These are phyloP conservation scores for Strix uralensis DNA, from an alignment of 2,113 vertebrate species.

Conservation along the genomic window DNA sequence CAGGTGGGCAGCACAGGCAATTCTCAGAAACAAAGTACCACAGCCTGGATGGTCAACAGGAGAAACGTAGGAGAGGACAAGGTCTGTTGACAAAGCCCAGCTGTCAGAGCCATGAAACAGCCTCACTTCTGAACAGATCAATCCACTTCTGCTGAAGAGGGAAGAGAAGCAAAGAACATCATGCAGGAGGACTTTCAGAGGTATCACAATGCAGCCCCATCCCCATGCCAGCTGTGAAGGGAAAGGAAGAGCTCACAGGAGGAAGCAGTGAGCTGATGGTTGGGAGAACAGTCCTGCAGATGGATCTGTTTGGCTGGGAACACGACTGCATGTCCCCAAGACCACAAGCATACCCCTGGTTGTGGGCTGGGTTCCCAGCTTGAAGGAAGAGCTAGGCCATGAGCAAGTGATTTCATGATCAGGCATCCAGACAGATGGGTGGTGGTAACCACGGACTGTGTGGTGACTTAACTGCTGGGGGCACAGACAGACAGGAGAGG, in stretches of 20 bases:
- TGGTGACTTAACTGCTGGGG: background rate
- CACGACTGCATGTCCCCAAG: too few species aligned
- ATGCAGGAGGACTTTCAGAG: background rate
- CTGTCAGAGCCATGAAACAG: background rate
- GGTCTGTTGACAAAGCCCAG: background rate
- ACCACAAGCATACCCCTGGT: fast-evolving
- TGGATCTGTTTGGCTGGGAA: background rate
- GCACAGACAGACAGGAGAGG: background rate
- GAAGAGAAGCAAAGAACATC: background rate
- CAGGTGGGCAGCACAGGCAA: background rate
- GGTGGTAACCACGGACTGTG: background rate
- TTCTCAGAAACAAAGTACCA: background rate
- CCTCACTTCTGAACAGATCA: background rate
- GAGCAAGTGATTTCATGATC: background rate
- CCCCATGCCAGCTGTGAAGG: background rate
- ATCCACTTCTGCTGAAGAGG: background rate
- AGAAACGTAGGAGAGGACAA: background rate
- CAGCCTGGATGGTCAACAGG: background rate
- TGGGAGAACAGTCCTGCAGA: background rate
- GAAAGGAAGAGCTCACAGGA: background rate
- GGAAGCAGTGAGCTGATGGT: background rate
- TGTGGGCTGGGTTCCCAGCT: background rate
- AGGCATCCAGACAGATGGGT: background rate
- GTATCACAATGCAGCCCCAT: background rate
- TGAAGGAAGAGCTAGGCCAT: background rate